Evolutionary conservation across 1,140 invertebrate species (phyloP).

Genomic region (Olivierus martensii): DNA sequence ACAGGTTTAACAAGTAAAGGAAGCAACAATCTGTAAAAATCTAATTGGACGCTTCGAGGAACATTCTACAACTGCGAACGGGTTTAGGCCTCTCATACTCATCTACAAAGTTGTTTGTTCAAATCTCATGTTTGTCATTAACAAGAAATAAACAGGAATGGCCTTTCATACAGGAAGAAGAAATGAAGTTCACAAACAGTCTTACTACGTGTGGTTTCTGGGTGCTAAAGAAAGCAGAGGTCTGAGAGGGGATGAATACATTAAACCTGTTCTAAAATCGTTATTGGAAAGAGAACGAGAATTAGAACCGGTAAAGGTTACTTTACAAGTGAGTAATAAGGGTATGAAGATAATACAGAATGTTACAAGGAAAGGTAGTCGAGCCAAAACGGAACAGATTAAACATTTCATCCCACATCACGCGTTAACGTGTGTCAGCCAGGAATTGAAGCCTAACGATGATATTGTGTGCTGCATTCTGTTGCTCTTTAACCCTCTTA

Average conservation of each 20-base stretch:
- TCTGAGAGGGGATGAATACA: slow-evolving; percentile 61
- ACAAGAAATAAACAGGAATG: slow-evolving; percentile 7
- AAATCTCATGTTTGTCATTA: too few relatives aligned
- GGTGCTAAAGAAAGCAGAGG: slow-evolving; percentile 88
- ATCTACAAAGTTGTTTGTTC: too few relatives aligned
- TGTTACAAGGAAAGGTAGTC: slow-evolving; percentile 24
- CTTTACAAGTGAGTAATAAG: slow-evolving; percentile 66
- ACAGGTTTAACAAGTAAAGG: too few relatives aligned
- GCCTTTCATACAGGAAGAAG: slow-evolving; percentile 16
- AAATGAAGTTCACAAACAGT: slow-evolving; percentile 76
- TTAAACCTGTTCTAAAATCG: slow-evolving; percentile 65
- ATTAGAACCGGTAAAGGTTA: slow-evolving; percentile 82
- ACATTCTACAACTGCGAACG: too few relatives aligned
- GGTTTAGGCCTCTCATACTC: too few relatives aligned
- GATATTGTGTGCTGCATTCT: slow-evolving; percentile 83
- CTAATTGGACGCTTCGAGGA: too few relatives aligned
- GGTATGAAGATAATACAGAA: slow-evolving; percentile 85
- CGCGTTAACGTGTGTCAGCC: slow-evolving; percentile 72
- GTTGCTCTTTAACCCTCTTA: slow-evolving; percentile 78
- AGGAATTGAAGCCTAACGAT: slow-evolving; percentile 45
- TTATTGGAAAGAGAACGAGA: slow-evolving; percentile 67
- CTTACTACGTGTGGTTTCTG: slow-evolving; percentile 96
- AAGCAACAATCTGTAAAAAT: too few relatives aligned
- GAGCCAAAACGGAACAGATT: slow-evolving; percentile 40
- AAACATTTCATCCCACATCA: slow-evolving; percentile 93